Evolutionary conservation across 2,113 vertebrate species (phyloP).

Genomic region (Caloenas nicobarica): DNA sequence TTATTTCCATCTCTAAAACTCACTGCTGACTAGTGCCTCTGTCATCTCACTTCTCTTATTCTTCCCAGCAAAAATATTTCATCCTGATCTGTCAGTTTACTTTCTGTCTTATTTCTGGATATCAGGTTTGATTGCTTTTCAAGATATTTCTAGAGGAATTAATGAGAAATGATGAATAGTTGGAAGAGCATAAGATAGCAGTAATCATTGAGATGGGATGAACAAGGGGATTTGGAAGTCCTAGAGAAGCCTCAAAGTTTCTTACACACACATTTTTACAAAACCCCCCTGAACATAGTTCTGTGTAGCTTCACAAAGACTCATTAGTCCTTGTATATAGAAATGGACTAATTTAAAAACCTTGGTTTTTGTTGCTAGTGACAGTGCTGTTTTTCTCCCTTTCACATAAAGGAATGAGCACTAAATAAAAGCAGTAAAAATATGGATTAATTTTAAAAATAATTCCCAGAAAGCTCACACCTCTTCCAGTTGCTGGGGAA

Average conservation of each 20-base stretch:
- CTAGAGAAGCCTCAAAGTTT: not conserved
- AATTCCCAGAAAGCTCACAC: not conserved
- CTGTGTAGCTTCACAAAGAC: not conserved
- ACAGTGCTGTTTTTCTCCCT: not conserved
- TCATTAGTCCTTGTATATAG: not conserved
- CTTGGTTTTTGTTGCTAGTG: not conserved
- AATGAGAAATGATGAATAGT: not conserved
- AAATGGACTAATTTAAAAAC: not conserved
- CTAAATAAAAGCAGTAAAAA: not conserved
- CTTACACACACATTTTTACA: not conserved
- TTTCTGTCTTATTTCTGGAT: not conserved
- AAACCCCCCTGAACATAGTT: not conserved
- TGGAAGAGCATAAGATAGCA: not conserved
- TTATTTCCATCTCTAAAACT: not conserved
- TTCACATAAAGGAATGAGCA: not conserved
- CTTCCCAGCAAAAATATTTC: not conserved
- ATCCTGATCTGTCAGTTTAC: not conserved
- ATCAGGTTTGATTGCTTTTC: not conserved
- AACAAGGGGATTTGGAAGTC: not conserved
- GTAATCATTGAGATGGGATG: not conserved
- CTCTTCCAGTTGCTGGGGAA: not conserved
- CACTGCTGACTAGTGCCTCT: not conserved
- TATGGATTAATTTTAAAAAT: not conserved
- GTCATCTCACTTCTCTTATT: not conserved
- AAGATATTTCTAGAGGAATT: not conserved